A percentile compares a stretch with the other conserved stretches of the same genome.
phyloP scores from a whole-genome alignment of 2,888 invertebrate species.

The Caenorhabditis sp. region DNA sequence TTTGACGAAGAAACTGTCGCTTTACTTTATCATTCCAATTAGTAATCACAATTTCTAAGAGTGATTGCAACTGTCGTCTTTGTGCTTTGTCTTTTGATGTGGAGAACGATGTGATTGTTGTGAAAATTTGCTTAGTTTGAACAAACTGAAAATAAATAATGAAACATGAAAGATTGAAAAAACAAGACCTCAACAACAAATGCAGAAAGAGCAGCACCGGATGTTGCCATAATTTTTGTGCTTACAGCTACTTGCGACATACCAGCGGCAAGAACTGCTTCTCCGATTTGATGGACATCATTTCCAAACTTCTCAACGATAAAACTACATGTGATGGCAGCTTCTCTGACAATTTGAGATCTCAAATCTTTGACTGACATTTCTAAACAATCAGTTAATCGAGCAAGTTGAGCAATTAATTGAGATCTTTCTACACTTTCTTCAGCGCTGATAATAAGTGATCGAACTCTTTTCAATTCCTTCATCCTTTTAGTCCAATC shows the following conservation, averaged over 20 bases:
- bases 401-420: conserved; percentile 10
- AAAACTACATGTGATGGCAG: conserved; percentile 32
- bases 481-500: not conserved
- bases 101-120: conserved; percentile 3
- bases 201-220: conserved; percentile 23
- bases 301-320: conserved; percentile 28
- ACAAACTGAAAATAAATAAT: conserved; percentile 15
- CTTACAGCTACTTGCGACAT: conserved; percentile 16
- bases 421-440: conserved; percentile 19
- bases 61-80: conserved; percentile 14
- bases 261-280: conserved; percentile 19
- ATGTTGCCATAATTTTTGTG: conserved; percentile 32
- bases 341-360: conserved; percentile 32
- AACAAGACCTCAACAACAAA: conserved; percentile 29
- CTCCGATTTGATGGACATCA: conserved; percentile 21
- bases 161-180: not conserved
- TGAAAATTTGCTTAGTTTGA: conserved; percentile 33
- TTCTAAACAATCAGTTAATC: conserved; percentile 27
- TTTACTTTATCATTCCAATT: conserved; percentile 22
- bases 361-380: conserved; percentile 27
- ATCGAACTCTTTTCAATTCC: conserved; percentile 25
- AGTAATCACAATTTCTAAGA: conserved; percentile 14
- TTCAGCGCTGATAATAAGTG: conserved; percentile 16
- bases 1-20: conserved; percentile 17
- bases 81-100: conserved; percentile 13